Conservation (phyloP, 2,113 vertebrate genomes). For the Dinomys branickii region DNA sequence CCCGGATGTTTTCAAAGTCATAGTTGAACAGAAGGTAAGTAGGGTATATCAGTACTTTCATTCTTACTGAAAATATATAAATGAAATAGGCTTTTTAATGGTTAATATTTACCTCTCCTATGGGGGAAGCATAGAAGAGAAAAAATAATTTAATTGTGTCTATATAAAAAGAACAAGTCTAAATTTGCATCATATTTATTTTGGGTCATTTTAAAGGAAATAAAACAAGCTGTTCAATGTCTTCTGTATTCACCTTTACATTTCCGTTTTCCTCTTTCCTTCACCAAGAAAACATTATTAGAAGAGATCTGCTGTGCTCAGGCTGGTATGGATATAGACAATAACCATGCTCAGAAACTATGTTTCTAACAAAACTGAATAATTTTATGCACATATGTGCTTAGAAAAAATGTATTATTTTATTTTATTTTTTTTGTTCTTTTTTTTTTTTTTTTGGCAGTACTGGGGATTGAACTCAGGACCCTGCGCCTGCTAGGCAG, state of each 20-base stretch:
- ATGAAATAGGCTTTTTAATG: neutral
- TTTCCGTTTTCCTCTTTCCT: neutral
- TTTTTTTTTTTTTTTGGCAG: too few relatives aligned
- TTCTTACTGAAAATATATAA: slow-evolving; percentile 35
- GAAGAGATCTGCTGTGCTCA: neutral
- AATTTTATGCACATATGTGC: neutral
- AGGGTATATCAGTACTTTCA: neutral
- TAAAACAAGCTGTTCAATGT: neutral
- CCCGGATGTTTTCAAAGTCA: slow-evolving; percentile 10
- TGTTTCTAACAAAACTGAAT: neutral
- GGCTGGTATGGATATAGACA: neutral
- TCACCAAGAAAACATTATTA: neutral
- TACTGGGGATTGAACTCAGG: too few relatives aligned
- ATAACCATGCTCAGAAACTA: neutral
- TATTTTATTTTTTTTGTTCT: too few relatives aligned
- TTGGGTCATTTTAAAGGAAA: slow-evolving; percentile 25
- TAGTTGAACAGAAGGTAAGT: neutral
- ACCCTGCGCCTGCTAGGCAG: too few relatives aligned
- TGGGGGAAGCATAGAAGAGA: neutral
- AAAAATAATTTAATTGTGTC: neutral
- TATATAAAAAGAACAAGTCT: neutral
- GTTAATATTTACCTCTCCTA: neutral
- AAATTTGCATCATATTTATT: neutral
- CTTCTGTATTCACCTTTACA: neutral
- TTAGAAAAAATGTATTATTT: neutral